These are phyloP conservation scores for Oxyura jamaicensis DNA, from an alignment of 2,113 vertebrate species.

Conservation along the genomic window DNA sequence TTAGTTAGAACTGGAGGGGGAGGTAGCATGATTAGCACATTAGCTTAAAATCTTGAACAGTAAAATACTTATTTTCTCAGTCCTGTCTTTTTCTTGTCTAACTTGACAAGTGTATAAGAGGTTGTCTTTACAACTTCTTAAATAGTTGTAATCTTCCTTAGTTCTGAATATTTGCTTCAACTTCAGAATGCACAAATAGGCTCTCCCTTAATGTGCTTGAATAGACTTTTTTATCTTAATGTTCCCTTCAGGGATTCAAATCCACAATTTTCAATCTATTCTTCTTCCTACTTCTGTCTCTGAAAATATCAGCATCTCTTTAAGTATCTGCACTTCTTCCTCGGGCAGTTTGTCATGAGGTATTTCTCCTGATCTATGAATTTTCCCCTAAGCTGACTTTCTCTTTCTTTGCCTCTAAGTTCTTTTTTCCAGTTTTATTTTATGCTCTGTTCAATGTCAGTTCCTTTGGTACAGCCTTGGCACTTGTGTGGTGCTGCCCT, in stretches of 20 bases:
- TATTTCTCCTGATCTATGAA: conserved; percentile 56
- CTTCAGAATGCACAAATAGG: conserved; percentile 51
- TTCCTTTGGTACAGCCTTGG: background rate
- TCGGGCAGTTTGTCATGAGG: conserved; percentile 52
- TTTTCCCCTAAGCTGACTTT: conserved; percentile 30
- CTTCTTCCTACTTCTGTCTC: conserved; percentile 27
- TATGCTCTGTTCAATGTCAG: background rate
- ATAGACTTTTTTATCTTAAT: conserved; percentile 53
- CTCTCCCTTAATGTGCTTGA: conserved; percentile 57
- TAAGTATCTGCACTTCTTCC: conserved; percentile 19
- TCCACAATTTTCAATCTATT: conserved; percentile 61
- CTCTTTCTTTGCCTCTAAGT: conserved; percentile 3
- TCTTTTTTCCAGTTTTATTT: background rate
- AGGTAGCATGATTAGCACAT: conserved; percentile 2
- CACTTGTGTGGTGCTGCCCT: background rate
- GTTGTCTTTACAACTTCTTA: conserved; percentile 33
- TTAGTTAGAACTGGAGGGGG: background rate
- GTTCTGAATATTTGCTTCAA: conserved; percentile 56
- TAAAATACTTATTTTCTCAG: background rate
- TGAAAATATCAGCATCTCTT: conserved; percentile 61
- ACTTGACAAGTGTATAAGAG: conserved; percentile 30
- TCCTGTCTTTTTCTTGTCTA: conserved; percentile 37
- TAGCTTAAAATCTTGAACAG: conserved; percentile 6
- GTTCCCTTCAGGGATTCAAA: conserved; percentile 56
- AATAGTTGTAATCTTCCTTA: conserved; percentile 47